These are phyloP conservation scores for Aplocera efformata DNA, from an alignment of 2,888 invertebrate genomes.

Conservation along the genomic window DNA sequence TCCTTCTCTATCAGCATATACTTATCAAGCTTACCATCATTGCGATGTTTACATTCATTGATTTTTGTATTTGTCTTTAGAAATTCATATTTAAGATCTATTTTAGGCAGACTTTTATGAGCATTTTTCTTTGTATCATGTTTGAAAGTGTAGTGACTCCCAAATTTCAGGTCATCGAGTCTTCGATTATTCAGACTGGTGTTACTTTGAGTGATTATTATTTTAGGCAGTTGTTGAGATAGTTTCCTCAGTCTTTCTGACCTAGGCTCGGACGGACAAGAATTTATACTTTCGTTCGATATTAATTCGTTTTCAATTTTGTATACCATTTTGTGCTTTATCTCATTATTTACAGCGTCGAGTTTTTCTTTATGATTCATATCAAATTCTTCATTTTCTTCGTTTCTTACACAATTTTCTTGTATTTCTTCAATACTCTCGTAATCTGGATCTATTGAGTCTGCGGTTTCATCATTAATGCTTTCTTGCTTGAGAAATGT, in stretches of 20 bases:
- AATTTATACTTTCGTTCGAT: constrained; percentile 46
- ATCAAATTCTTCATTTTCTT: constrained; percentile 10
- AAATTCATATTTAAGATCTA: constrained; percentile 7
- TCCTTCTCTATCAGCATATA: neutral
- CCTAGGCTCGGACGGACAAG: constrained; percentile 43
- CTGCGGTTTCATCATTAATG: constrained; percentile 15
- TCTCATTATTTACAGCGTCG: constrained; percentile 2
- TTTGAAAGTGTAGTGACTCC: constrained; percentile 12
- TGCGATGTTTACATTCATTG: neutral
- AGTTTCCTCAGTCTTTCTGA: constrained; percentile 60
- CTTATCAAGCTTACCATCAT: too few species aligned
- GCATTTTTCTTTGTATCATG: constrained; percentile 8
- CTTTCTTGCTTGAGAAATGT: constrained; percentile 50
- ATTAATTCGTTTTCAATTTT: constrained; percentile 56
- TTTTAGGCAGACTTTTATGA: constrained; percentile 17
- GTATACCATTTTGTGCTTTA: constrained; percentile 33
- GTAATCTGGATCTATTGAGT: constrained; percentile 41
- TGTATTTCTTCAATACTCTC: constrained; percentile 42
- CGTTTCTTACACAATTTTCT: constrained; percentile 8
- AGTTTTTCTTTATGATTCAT: constrained; percentile 1
- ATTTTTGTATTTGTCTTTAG: neutral
- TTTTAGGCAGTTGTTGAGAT: constrained; percentile 64
- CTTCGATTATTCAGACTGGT: constrained; percentile 45
- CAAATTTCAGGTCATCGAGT: constrained; percentile 11
- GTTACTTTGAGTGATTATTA: constrained; percentile 65